phyloP scores from a whole-genome alignment of 2,113 vertebrate species.

The Paracanthobrama guichenoti region DNA sequence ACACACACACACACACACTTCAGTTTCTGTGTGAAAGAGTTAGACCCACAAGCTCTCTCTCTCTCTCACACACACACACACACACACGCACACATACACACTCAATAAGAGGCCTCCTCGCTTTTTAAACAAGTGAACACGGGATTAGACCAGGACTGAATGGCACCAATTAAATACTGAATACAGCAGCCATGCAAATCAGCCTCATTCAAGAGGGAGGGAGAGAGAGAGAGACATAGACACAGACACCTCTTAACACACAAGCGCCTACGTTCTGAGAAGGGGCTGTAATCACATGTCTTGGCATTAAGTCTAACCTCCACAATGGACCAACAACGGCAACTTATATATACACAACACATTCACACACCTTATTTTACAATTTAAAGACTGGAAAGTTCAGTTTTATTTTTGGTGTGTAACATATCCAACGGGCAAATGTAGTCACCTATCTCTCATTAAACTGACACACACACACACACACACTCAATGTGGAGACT shows the following conservation, averaged over 20 bases:
- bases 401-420: not conserved
- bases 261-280: slow-evolving; percentile 52
- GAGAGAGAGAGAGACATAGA: slow-evolving; percentile 15
- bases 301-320: slow-evolving; percentile 53
- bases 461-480: slow-evolving; percentile 12
- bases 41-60: slow-evolving; percentile 4
- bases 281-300: slow-evolving; percentile 54
- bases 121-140: slow-evolving; percentile 55
- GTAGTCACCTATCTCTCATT: slow-evolving; percentile 28
- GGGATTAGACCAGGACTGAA: slow-evolving; percentile 59
- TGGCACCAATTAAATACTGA: slow-evolving; percentile 61
- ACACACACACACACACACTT: slow-evolving; percentile 31
- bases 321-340: slow-evolving; percentile 35
- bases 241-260: slow-evolving; percentile 45
- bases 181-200: slow-evolving; percentile 61
- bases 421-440: slow-evolving; percentile 5
- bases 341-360: not conserved
- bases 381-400: slow-evolving; percentile 2
- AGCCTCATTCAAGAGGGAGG: slow-evolving; percentile 39
- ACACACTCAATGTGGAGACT: slow-evolving; percentile 16
- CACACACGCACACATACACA: slow-evolving; percentile 16
- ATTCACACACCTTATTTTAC: slow-evolving; percentile 12
- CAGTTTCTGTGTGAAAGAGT: slow-evolving; percentile 27
- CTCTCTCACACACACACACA: slow-evolving; percentile 28
- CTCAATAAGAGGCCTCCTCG: slow-evolving; percentile 23